phyloP scores from a whole-genome alignment of 2,113 vertebrate genomes.

The Todiramphus chloris region DNA sequence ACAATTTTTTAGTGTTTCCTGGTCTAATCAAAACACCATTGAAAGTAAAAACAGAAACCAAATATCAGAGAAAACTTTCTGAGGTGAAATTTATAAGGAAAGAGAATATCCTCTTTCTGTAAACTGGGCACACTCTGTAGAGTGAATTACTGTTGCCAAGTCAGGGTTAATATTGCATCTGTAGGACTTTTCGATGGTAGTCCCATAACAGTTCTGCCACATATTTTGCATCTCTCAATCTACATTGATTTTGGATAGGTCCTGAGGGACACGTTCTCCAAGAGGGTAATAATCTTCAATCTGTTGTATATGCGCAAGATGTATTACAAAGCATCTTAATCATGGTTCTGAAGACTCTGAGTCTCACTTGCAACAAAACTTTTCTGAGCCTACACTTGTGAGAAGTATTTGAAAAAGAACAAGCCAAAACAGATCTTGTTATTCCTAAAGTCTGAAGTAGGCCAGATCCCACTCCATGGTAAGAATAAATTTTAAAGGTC shows the following conservation, averaged over 20 bases:
- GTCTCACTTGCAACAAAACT: background rate
- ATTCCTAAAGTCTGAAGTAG: background rate
- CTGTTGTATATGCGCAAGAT: background rate
- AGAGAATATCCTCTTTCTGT: background rate
- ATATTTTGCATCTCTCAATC: background rate
- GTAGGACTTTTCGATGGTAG: background rate
- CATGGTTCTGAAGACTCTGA: background rate
- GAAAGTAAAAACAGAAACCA: background rate
- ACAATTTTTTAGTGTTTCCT: background rate
- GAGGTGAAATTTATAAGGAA: background rate
- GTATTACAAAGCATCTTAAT: background rate
- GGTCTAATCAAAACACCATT: background rate
- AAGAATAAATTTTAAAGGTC: background rate
- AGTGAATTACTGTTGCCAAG: background rate
- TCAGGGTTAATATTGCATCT: background rate
- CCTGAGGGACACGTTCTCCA: background rate
- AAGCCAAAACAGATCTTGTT: background rate
- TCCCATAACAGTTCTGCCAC: accelerated
- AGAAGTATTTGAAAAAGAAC: background rate
- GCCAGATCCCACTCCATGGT: background rate
- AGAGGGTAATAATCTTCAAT: background rate
- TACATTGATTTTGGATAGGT: background rate
- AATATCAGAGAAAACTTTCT: background rate
- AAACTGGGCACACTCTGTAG: background rate
- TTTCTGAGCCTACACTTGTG: background rate